A percentile compares a stretch with the other conserved stretches of the same genome.
These are phyloP conservation scores for Saccostrea cuccullata DNA, from an alignment of 1,140 invertebrate species.

Conservation along the genomic window DNA sequence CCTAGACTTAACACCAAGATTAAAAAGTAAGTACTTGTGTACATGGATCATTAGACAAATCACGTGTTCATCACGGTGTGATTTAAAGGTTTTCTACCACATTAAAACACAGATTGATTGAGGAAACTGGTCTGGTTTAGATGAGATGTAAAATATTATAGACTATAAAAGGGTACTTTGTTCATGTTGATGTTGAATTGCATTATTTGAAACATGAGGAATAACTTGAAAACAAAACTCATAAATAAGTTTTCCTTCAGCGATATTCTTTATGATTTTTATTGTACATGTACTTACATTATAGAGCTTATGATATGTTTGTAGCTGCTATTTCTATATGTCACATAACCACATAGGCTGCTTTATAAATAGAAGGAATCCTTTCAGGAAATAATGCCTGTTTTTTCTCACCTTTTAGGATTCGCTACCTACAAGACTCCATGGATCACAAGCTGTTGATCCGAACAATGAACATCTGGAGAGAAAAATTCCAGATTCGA, in stretches of 20 bases:
- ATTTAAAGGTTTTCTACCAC: background rate
- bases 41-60: slow-evolving; percentile 10
- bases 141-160: background rate
- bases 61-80: slow-evolving; percentile 2
- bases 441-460: slow-evolving; percentile 53
- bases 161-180: too few relatives aligned
- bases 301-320: too few relatives aligned
- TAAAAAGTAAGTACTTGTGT: background rate
- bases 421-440: slow-evolving; percentile 52
- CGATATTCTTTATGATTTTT: too few relatives aligned
- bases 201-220: too few relatives aligned
- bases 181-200: too few relatives aligned
- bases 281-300: too few relatives aligned
- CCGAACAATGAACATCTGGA: slow-evolving; percentile 48
- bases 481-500: slow-evolving; percentile 45
- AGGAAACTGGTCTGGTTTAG: background rate
- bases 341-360: too few relatives aligned
- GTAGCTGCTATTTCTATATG: too few relatives aligned
- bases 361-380: too few relatives aligned
- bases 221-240: too few relatives aligned
- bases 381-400: background rate
- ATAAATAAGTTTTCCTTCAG: too few relatives aligned
- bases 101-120: background rate
- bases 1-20: background rate
- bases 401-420: background rate